Evolutionary conservation across 1,140 invertebrate genomes (phyloP).

Genomic region (Chionoecetes opilio): DNA sequence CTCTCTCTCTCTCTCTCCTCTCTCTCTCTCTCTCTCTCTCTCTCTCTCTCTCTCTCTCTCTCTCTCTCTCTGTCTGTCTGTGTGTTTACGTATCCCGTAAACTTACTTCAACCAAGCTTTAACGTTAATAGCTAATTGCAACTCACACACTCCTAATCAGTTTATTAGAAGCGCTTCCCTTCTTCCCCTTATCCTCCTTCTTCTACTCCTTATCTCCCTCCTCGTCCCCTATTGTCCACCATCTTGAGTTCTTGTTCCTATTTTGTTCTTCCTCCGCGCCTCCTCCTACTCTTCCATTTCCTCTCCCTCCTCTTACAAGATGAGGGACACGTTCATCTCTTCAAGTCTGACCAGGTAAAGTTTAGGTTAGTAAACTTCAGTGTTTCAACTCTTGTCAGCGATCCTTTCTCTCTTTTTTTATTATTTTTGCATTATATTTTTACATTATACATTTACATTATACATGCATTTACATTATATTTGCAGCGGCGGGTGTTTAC

Average conservation of each 20-base stretch:
- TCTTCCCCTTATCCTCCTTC: not conserved
- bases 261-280: not conserved
- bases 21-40: no score
- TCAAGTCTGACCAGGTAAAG: not conserved
- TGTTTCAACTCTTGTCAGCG: not conserved
- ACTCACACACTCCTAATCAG: conserved; percentile 19
- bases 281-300: not conserved
- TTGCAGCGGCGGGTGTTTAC: not conserved
- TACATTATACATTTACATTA: not conserved
- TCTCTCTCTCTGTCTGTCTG: not conserved
- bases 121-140: not conserved
- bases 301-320: not conserved
- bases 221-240: not conserved
- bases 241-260: no score
- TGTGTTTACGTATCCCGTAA: not conserved
- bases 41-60: conserved; percentile 19
- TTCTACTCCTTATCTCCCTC: not conserved
- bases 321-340: conserved; percentile 27
- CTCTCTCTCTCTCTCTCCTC: not conserved
- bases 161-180: not conserved
- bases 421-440: no score
- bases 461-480: not conserved
- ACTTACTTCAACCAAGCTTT: not conserved
- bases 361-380: not conserved
- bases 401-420: not conserved